Evolutionary conservation across 2,113 vertebrate species (phyloP).

Genomic region (Oreocharis arfaki): DNA sequence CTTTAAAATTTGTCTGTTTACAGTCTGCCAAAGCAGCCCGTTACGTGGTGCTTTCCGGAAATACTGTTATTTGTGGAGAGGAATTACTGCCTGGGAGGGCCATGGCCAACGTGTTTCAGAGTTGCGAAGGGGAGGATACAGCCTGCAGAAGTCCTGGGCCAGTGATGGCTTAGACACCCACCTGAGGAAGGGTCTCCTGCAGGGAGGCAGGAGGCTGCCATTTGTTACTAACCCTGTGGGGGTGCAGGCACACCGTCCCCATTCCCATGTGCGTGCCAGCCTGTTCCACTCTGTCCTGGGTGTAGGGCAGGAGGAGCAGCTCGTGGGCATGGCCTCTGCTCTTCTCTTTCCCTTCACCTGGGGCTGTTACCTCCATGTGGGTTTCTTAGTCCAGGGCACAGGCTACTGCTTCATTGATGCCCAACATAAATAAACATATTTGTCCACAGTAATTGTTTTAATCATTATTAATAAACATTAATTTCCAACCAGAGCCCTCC

Average conservation of each 20-base stretch:
- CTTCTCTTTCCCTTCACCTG: not conserved
- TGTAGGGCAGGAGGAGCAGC: not conserved
- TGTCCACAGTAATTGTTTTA: not conserved
- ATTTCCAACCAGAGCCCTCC: not conserved
- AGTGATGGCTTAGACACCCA: not conserved
- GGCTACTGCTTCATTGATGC: not conserved
- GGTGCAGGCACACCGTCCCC: fast-evolving
- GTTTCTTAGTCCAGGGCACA: not conserved
- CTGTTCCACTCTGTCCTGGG: not conserved
- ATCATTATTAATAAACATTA: not conserved
- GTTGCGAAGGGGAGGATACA: not conserved
- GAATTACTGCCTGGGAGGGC: not conserved
- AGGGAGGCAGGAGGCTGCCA: not conserved
- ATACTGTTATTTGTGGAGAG: not conserved
- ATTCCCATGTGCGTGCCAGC: fast-evolving
- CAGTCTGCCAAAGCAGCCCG: not conserved
- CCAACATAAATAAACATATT: not conserved
- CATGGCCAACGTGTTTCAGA: fast-evolving
- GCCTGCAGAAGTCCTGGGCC: not conserved
- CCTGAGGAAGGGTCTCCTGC: not conserved
- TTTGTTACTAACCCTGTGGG: fast-evolving
- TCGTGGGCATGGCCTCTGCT: not conserved
- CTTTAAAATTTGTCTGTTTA: conserved; percentile 51
- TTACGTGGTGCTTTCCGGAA: not conserved
- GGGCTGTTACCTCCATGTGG: fast-evolving